Percentiles rank a stretch among this genome's conserved stretches.
Conservation (phyloP, 2,797 vertebrate genomes). For the Orientallactaga sibirica region DNA sequence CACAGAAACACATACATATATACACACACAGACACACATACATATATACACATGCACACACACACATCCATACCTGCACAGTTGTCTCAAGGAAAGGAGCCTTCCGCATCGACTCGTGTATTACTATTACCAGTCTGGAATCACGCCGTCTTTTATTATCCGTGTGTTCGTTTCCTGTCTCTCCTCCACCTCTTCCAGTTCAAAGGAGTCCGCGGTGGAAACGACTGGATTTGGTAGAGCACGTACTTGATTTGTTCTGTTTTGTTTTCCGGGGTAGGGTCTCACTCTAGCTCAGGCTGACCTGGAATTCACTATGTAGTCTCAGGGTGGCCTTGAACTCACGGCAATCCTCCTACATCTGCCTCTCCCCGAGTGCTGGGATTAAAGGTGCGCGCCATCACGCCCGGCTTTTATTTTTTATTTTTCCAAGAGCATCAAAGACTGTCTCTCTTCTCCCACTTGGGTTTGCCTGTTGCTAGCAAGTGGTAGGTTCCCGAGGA, state of each 20-base stretch:
- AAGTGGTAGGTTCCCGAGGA: constrained; percentile 80
- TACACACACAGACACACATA: too few relatives aligned
- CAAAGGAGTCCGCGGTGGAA: constrained; percentile 79
- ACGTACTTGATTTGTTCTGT: constrained; percentile 50
- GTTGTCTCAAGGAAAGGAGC: constrained; percentile 86
- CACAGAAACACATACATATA: too few relatives aligned
- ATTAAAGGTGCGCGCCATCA: too few relatives aligned
- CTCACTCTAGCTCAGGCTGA: too few relatives aligned
- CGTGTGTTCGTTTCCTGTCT: constrained; percentile 88
- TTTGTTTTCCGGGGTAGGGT: too few relatives aligned
- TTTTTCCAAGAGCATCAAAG: constrained; percentile 69
- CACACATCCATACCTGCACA: constrained; percentile 36
- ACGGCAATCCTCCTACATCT: too few relatives aligned
- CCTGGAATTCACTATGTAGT: too few relatives aligned
- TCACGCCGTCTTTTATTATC: constrained; percentile 90
- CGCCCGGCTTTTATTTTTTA: too few relatives aligned
- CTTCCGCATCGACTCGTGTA: constrained; percentile 84
- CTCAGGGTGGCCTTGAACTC: too few relatives aligned
- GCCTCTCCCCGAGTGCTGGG: too few relatives aligned
- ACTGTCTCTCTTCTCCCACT: constrained; percentile 80
- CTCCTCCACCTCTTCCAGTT: constrained; percentile 80
- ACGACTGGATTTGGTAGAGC: constrained; percentile 82
- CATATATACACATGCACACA: too few relatives aligned
- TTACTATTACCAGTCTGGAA: constrained; percentile 88
- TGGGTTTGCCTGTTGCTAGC: constrained; percentile 76